Evolutionary conservation across 2,888 invertebrate species (phyloP).

Genomic region (Morpho helenor): DNA sequence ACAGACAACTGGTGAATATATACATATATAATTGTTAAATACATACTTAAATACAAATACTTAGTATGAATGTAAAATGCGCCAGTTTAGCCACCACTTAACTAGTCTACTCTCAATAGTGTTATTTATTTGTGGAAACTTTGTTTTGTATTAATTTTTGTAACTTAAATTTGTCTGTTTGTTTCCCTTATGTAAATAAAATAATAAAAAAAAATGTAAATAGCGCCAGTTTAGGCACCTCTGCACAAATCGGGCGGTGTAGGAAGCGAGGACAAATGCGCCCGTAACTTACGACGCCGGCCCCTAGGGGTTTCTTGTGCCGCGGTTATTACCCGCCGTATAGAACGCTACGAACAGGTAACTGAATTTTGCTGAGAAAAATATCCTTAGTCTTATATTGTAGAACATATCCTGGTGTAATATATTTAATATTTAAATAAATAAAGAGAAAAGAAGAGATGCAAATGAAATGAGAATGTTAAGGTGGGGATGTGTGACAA

Average conservation of each 20-base stretch:
- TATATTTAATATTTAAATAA: no score
- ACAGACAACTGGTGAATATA: no score
- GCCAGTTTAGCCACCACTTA: constrained; percentile 9
- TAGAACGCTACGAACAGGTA: constrained; percentile 24
- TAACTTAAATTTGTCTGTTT: no score
- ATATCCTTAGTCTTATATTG: constrained; percentile 3
- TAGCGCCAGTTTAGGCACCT: constrained; percentile 14
- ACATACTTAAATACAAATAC: no score
- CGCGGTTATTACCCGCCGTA: constrained; percentile 30
- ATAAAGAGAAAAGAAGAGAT: no score
- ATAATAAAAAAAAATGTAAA: neutral
- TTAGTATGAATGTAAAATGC: neutral
- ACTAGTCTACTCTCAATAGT: no score
- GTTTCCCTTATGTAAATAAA: neutral
- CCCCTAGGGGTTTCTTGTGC: constrained; percentile 63
- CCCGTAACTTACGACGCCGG: constrained; percentile 54
- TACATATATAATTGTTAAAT: no score
- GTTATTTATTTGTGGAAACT: no score
- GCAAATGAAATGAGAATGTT: no score
- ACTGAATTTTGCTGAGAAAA: constrained; percentile 21
- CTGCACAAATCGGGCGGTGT: constrained; percentile 56
- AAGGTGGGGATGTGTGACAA: no score
- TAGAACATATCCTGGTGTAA: no score
- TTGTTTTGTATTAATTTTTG: no score
- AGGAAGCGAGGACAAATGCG: constrained; percentile 71